Conservation (phyloP, 37 sponge, comb jelly and placozoan genomes). For the Ephydatia muelleri region DNA sequence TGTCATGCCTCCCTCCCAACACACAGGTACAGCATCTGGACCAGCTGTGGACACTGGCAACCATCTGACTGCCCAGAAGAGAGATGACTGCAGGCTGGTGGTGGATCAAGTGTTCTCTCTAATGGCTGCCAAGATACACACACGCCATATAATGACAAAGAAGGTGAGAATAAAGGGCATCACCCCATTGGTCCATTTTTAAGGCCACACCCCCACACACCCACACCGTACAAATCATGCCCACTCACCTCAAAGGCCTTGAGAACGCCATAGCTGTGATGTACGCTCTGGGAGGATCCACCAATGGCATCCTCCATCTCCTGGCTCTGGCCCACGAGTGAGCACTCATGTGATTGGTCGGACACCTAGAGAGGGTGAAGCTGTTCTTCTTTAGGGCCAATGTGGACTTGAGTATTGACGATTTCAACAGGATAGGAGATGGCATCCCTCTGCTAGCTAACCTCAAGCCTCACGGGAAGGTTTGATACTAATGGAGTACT, state of each 20-base stretch:
- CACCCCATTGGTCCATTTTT: background rate
- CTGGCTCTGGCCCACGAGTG: constrained; percentile 77
- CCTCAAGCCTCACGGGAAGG: constrained; percentile 80
- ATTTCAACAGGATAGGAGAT: constrained; percentile 70
- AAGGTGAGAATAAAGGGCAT: constrained; percentile 23
- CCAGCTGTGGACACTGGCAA: constrained; percentile 70
- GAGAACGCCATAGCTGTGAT: constrained; percentile 77
- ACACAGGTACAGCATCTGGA: constrained; percentile 63
- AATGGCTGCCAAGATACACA: constrained; percentile 18
- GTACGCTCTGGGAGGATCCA: constrained; percentile 77
- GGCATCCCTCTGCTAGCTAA: constrained; percentile 66
- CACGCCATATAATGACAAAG: constrained; percentile 72
- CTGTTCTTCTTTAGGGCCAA: constrained; percentile 42
- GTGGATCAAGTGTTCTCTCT: constrained; percentile 55
- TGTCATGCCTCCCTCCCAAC: background rate
- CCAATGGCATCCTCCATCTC: constrained; percentile 76
- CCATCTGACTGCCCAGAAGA: constrained; percentile 58
- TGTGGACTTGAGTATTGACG: constrained; percentile 62
- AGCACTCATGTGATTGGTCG: constrained; percentile 17
- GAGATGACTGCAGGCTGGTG: constrained; percentile 37
- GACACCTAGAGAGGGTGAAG: background rate
- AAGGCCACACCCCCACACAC: background rate
- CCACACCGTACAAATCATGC: background rate
- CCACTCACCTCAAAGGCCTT: constrained; percentile 51
- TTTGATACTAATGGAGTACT: background rate